These are phyloP conservation scores for Cephalophus harveyi DNA, from an alignment of 2,113 vertebrate genomes.

Conservation along the genomic window DNA sequence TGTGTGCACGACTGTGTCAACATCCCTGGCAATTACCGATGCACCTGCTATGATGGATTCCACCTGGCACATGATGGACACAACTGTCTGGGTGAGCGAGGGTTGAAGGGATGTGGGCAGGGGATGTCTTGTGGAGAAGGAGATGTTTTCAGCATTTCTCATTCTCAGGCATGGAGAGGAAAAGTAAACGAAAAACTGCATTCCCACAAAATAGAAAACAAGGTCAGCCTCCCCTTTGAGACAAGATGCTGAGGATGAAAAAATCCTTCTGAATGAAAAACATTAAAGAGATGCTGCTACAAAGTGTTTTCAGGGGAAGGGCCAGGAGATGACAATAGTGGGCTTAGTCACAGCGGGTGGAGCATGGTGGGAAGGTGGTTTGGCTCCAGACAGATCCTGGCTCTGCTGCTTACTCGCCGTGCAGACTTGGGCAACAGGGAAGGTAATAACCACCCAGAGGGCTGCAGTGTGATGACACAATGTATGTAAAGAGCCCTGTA, in stretches of 20 bases:
- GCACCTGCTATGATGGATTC: constrained; percentile 97
- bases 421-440: neutral
- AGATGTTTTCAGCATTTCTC: neutral
- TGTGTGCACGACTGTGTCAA: constrained; percentile 98
- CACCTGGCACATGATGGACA: constrained; percentile 95
- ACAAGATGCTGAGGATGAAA: neutral
- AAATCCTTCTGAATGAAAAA: neutral
- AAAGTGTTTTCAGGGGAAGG: neutral
- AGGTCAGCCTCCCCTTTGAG: neutral
- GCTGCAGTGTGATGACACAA: neutral
- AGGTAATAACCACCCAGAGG: neutral
- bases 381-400: neutral
- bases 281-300: neutral
- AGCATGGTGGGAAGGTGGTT: neutral
- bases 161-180: neutral
- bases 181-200: neutral
- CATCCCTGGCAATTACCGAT: constrained; percentile 97
- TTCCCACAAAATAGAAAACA: neutral
- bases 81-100: constrained; percentile 96
- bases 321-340: neutral
- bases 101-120: accelerated
- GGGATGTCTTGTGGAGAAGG: neutral
- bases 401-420: neutral
- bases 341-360: neutral
- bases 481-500: neutral